Conservation (phyloP, 2,113 vertebrate genomes). For the Chloebia gouldiae region DNA sequence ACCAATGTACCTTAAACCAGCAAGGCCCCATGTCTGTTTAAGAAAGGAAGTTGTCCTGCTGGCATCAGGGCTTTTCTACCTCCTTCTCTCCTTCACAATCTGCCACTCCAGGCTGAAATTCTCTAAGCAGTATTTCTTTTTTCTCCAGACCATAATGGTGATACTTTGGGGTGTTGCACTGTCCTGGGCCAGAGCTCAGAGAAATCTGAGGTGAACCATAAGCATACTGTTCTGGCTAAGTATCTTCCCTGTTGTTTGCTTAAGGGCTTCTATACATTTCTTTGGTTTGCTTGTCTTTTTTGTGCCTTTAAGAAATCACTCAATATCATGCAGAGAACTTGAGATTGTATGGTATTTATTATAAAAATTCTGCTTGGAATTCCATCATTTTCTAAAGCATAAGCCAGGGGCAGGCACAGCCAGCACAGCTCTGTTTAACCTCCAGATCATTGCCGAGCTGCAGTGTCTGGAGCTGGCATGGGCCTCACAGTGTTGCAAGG, state of each 20-base stretch:
- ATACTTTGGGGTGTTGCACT: neutral
- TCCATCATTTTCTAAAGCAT: neutral
- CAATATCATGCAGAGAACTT: neutral
- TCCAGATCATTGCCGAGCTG: neutral
- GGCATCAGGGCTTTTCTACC: neutral
- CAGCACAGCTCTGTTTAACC: neutral
- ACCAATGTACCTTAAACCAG: neutral
- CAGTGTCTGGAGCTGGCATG: rapidly evolving
- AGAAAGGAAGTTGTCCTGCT: neutral
- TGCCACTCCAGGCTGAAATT: neutral
- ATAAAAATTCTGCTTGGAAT: neutral
- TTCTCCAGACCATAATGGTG: neutral
- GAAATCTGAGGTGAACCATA: neutral
- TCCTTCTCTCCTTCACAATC: neutral
- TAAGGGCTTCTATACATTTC: neutral
- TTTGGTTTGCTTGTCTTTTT: neutral
- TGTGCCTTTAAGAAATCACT: neutral
- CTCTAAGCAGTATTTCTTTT: neutral
- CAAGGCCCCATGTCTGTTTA: neutral
- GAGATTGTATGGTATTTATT: neutral
- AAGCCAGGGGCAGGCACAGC: neutral
- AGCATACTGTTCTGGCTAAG: neutral
- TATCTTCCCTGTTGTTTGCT: neutral
- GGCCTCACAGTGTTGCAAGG: neutral
- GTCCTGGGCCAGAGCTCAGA: neutral